These are phyloP conservation scores for Nyctereutes procyonoides DNA, from an alignment of 2,113 vertebrate species.

Conservation along the genomic window DNA sequence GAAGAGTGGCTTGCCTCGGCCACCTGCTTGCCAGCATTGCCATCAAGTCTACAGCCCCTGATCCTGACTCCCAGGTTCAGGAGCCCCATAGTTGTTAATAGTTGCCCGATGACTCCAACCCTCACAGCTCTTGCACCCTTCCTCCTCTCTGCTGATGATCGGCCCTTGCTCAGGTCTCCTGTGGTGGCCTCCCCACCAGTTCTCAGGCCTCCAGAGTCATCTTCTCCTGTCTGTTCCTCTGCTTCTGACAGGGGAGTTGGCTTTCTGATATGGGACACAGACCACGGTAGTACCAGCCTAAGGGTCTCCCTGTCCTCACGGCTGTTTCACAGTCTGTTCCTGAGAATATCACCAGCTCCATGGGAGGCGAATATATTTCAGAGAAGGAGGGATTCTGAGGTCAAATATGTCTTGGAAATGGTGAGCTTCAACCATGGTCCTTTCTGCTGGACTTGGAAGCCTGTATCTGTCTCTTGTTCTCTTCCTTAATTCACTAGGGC, in stretches of 20 bases:
- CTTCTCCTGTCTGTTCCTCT: neutral
- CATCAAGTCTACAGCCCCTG: too few species aligned
- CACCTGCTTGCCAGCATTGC: neutral
- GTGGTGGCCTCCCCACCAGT: neutral
- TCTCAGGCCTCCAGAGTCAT: neutral
- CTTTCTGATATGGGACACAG: neutral
- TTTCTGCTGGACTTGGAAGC: neutral
- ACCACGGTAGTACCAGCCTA: accelerated
- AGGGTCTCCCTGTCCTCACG: neutral
- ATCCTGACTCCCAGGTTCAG: neutral
- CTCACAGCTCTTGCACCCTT: neutral
- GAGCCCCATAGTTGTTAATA: too few species aligned
- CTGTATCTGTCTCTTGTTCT: neutral
- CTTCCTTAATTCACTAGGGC: neutral
- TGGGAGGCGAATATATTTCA: neutral
- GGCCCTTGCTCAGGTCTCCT: neutral
- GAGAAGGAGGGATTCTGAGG: neutral
- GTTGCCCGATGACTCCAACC: neutral
- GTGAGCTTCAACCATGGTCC: neutral
- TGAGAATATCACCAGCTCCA: neutral
- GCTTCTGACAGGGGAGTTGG: accelerated
- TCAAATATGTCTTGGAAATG: neutral
- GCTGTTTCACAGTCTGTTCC: neutral
- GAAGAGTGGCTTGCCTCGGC: neutral
- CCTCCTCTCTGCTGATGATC: neutral